Conservation (phyloP, 2,113 vertebrate genomes). For the Pelmatolapia mariae region DNA sequence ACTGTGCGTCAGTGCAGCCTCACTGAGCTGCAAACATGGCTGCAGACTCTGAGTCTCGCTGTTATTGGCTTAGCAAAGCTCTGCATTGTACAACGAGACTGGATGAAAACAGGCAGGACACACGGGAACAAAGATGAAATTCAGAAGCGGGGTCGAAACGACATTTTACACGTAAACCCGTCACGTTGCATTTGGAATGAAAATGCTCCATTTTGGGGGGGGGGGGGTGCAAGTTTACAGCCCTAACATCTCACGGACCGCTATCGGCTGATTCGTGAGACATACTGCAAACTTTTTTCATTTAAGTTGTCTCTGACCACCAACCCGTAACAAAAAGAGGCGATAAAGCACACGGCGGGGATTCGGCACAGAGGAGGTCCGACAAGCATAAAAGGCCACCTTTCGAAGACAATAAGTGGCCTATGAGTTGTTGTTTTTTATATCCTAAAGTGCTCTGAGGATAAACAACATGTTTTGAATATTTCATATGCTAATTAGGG, state of each 20-base stretch:
- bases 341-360: background rate
- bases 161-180: background rate
- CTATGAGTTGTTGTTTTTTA: background rate
- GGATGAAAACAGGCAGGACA: background rate
- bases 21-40: background rate
- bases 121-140: background rate
- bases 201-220: background rate
- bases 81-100: background rate
- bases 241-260: background rate
- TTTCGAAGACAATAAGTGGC: constrained; percentile 1
- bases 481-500: constrained; percentile 33
- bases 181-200: background rate
- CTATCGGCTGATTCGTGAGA: background rate
- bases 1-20: background rate
- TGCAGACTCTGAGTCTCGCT: background rate
- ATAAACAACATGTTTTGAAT: constrained; percentile 29
- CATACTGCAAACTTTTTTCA: background rate
- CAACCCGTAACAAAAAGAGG: background rate
- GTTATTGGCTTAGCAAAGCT: background rate
- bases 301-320: background rate
- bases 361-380: background rate
- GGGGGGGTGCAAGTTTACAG: background rate
- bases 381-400: background rate
- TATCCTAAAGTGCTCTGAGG: background rate
- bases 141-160: background rate